Percentiles rank a stretch among this genome's conserved stretches.
These are phyloP conservation scores for Rana temporaria DNA, from an alignment of 2,113 vertebrate species.

Conservation along the genomic window DNA sequence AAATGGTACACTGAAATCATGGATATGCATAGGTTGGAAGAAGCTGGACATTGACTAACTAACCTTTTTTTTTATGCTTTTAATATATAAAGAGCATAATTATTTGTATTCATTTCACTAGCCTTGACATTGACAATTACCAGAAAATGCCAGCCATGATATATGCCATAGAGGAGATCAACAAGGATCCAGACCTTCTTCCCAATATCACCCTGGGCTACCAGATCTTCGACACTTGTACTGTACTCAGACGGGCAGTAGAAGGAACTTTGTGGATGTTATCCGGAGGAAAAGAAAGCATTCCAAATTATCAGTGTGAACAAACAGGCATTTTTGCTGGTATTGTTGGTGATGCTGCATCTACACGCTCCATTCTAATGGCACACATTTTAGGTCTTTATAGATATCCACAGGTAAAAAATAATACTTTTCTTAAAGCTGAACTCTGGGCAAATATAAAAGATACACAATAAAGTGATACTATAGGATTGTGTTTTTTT, in stretches of 20 bases:
- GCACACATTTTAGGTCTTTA: constrained; percentile 39
- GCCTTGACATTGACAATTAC: constrained; percentile 20
- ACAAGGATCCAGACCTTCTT: constrained; percentile 18
- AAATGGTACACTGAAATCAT: too few species aligned
- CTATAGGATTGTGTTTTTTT: too few species aligned
- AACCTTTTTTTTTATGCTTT: too few species aligned
- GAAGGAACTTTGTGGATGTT: constrained; percentile 30
- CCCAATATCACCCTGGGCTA: constrained; percentile 43
- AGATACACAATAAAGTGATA: too few species aligned
- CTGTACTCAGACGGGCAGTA: neutral
- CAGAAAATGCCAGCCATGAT: constrained; percentile 33
- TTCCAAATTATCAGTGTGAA: constrained; percentile 39
- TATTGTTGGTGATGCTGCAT: constrained; percentile 42
- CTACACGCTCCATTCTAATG: constrained; percentile 48
- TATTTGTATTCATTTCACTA: neutral
- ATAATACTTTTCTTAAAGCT: neutral
- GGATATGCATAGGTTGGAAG: too few species aligned
- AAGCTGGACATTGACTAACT: too few species aligned
- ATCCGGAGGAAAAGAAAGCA: constrained; percentile 6
- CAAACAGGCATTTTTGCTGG: constrained; percentile 7
- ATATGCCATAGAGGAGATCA: constrained; percentile 47
- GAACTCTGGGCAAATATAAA: too few species aligned
- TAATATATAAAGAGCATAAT: too few species aligned
- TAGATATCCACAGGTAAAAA: constrained; percentile 46
- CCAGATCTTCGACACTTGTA: constrained; percentile 40